Percentiles rank a stretch among this genome's conserved stretches.
Conservation (phyloP, 2,113 vertebrate genomes). For the Noturus placidus region DNA sequence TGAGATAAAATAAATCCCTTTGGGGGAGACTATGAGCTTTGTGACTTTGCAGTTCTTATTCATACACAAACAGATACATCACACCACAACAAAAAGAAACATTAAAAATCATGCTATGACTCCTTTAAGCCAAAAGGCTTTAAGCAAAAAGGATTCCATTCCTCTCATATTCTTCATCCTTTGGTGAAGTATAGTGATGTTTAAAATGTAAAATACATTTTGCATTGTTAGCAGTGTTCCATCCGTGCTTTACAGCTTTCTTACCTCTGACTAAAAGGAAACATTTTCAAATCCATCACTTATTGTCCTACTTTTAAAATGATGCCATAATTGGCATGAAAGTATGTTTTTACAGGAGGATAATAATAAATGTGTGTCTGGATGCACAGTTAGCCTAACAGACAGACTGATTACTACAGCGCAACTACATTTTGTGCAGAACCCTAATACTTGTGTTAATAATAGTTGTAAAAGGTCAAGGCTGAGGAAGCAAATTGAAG, state of each 20-base stretch:
- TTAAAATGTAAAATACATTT: slow-evolving; percentile 12
- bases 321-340: neutral
- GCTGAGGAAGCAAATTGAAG: slow-evolving; percentile 37
- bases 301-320: neutral
- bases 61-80: too few relatives aligned
- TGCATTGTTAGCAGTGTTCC: neutral
- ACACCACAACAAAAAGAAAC: too few relatives aligned
- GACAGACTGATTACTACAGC: neutral
- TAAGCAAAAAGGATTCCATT: slow-evolving; percentile 12
- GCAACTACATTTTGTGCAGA: slow-evolving; percentile 4
- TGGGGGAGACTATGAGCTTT: too few relatives aligned
- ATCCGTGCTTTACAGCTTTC: neutral
- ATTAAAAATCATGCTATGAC: too few relatives aligned
- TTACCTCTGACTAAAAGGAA: neutral
- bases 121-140: slow-evolving; percentile 7
- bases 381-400: neutral
- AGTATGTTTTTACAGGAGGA: neutral
- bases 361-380: neutral
- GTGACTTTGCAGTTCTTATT: too few relatives aligned
- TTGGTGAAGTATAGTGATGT: neutral
- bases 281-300: neutral
- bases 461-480: slow-evolving; percentile 31
- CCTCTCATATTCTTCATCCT: neutral
- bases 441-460: neutral
- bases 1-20: too few relatives aligned